phyloP scores from a whole-genome alignment of 2,888 invertebrate species.

The Limnephilus rhombicus region DNA sequence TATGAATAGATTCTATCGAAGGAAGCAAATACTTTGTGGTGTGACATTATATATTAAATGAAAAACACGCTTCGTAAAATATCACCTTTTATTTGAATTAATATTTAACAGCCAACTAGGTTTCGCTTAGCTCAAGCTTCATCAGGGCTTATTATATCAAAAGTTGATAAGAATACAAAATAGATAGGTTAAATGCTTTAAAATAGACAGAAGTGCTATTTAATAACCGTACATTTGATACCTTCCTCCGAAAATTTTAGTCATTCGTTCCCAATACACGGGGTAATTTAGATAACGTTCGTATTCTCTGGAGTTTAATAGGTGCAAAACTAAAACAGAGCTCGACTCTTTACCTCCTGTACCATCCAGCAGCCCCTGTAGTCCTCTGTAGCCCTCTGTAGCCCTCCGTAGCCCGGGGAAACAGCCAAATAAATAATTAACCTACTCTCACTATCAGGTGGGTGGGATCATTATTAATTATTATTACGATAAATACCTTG shows the following conservation, averaged over 20 bases:
- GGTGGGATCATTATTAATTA: slow-evolving; percentile 20
- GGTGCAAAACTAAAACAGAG: slow-evolving; percentile 58
- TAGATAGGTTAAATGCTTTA: neutral
- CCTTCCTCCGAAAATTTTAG: neutral
- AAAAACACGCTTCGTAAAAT: too few species aligned
- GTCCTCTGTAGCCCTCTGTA: too few species aligned
- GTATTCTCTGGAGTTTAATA: slow-evolving; percentile 61
- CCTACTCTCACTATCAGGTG: neutral
- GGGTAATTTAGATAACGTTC: slow-evolving; percentile 64
- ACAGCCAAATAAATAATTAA: slow-evolving; percentile 62
- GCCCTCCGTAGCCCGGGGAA: slow-evolving; percentile 59
- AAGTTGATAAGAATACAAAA: too few species aligned
- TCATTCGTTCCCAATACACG: slow-evolving; percentile 32
- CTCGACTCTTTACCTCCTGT: neutral
- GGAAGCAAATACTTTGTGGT: too few species aligned
- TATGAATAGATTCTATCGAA: too few species aligned
- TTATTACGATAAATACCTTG: slow-evolving; percentile 10
- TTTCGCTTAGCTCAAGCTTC: too few species aligned
- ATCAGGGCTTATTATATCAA: too few species aligned
- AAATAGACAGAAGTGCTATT: neutral
- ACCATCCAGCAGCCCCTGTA: neutral
- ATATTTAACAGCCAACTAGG: too few species aligned
- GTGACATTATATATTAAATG: too few species aligned
- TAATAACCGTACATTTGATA: neutral
- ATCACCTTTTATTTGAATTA: too few species aligned